A percentile compares a stretch with the other conserved stretches of the same genome.
Evolutionary conservation across 2,888 invertebrate genomes (phyloP).

Genomic region (Escarpia spicata): DNA sequence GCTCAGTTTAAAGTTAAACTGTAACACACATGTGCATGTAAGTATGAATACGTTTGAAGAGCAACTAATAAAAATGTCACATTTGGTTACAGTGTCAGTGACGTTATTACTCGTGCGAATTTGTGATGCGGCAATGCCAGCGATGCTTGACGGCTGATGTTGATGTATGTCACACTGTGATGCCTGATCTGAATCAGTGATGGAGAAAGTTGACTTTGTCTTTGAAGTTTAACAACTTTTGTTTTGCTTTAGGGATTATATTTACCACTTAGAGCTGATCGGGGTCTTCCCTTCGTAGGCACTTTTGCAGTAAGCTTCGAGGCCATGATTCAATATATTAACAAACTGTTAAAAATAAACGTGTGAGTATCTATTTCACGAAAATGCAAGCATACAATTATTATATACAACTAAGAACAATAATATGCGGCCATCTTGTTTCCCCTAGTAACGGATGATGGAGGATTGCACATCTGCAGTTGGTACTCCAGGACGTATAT

Average conservation of each 20-base stretch:
- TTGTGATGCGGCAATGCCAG: no score
- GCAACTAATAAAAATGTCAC: no score
- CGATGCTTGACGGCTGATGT: no score
- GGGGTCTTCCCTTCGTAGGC: slow-evolving; percentile 6
- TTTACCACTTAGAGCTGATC: slow-evolving; percentile 11
- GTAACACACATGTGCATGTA: no score
- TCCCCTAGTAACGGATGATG: neutral
- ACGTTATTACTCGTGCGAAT: no score
- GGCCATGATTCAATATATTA: neutral
- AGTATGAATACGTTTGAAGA: no score
- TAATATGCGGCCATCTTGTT: neutral
- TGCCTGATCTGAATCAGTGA: neutral
- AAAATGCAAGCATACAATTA: neutral
- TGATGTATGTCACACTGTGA: neutral
- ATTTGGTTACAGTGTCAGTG: no score
- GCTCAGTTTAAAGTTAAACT: no score
- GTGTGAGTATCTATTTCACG: neutral
- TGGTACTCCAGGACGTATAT: neutral
- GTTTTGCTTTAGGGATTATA: neutral
- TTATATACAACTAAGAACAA: neutral
- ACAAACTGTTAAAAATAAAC: neutral
- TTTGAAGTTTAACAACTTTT: neutral
- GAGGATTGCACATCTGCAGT: neutral
- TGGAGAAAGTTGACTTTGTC: neutral
- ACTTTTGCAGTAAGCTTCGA: neutral